Evolutionary conservation across 1,140 invertebrate genomes (phyloP).

Genomic region (roundworm (Caenorhabditis elegans)): DNA sequence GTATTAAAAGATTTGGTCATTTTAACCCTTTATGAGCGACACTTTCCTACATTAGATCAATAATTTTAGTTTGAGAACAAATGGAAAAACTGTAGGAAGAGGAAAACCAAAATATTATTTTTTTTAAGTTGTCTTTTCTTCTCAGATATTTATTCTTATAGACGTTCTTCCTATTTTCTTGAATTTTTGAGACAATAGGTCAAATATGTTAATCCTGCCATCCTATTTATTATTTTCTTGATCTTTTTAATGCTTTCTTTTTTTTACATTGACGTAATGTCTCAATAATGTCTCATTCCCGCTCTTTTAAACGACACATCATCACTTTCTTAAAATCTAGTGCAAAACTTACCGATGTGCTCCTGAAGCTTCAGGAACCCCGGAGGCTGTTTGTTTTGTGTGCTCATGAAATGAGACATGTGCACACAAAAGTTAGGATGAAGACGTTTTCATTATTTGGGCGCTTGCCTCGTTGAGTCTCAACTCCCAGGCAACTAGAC

Average conservation of each 20-base stretch:
- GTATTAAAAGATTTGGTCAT: no score
- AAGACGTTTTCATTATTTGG: slow-evolving; percentile 28
- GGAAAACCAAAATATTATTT: neutral
- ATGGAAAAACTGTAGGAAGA: no score
- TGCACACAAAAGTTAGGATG: slow-evolving; percentile 25
- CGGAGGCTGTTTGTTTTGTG: slow-evolving; percentile 31
- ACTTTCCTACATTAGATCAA: no score
- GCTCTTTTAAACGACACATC: no score
- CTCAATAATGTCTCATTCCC: no score
- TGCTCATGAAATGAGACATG: slow-evolving; percentile 12
- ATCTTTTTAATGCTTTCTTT: neutral
- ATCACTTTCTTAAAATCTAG: neutral
- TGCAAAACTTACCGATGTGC: neutral
- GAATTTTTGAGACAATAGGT: neutral
- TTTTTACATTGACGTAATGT: no score
- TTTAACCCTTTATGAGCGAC: no score
- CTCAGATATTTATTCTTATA: neutral
- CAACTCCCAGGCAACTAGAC: neutral
- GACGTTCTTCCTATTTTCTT: neutral
- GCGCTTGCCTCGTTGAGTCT: neutral
- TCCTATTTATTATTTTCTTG: neutral
- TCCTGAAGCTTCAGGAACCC: neutral
- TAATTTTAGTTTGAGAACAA: no score
- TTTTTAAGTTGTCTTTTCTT: neutral
- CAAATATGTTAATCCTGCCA: neutral